A percentile compares a stretch with the other conserved stretches of the same genome.
These are phyloP conservation scores for Chiloscyllium plagiosum DNA, from an alignment of 2,113 vertebrate genomes.

Conservation along the genomic window DNA sequence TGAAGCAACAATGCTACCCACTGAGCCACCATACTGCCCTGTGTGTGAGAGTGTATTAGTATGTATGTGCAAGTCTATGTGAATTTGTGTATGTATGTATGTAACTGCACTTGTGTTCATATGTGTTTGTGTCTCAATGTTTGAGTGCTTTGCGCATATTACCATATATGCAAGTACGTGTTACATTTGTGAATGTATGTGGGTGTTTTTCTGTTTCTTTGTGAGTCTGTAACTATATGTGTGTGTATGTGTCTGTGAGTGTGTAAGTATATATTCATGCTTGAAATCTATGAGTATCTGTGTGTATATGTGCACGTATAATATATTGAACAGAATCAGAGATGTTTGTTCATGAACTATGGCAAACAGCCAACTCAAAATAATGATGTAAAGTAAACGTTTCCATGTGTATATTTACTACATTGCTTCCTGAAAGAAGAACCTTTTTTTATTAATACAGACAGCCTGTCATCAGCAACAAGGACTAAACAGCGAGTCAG, in stretches of 20 bases:
- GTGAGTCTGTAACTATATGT: neutral
- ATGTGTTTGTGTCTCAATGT: neutral
- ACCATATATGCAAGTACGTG: neutral
- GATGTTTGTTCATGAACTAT: neutral
- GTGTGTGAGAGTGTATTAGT: neutral
- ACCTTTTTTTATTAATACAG: slow-evolving; percentile 50
- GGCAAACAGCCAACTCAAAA: slow-evolving; percentile 31
- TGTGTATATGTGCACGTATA: neutral
- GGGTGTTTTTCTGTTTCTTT: too few relatives aligned
- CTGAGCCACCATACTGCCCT: too few relatives aligned
- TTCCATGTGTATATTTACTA: slow-evolving; percentile 46
- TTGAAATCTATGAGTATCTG: neutral
- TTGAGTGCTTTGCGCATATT: too few relatives aligned
- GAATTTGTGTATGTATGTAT: neutral
- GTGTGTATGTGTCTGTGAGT: neutral
- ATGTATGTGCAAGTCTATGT: neutral
- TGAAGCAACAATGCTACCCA: too few relatives aligned
- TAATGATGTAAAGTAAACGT: slow-evolving; percentile 43
- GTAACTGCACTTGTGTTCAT: neutral
- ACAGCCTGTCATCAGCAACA: slow-evolving; percentile 53
- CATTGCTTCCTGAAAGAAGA: slow-evolving; percentile 46
- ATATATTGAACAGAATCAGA: neutral
- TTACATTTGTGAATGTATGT: neutral
- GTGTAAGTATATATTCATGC: neutral
- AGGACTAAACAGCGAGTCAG: slow-evolving; percentile 47